phyloP scores from a whole-genome alignment of 2,113 vertebrate genomes.

The Thinocorus orbignyianus region DNA sequence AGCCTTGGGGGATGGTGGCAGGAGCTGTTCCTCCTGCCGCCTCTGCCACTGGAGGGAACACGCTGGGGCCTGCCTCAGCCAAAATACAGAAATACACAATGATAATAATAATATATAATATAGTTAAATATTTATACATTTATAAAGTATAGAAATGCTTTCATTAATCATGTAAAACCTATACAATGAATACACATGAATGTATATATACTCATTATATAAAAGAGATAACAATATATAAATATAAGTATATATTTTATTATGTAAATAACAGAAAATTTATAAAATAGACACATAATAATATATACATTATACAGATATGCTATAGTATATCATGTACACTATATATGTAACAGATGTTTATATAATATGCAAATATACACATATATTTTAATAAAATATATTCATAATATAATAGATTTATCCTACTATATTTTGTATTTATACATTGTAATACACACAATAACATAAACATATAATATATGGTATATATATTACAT shows the following conservation, averaged over 20 bases:
- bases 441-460: not conserved
- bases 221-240: not conserved
- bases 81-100: fast-evolving
- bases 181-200: not conserved
- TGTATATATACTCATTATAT: not conserved
- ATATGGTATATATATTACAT: not conserved
- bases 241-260: not conserved
- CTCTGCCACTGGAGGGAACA: not conserved
- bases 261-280: not conserved
- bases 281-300: not conserved
- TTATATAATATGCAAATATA: not conserved
- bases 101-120: too few species aligned
- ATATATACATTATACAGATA: not conserved
- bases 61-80: fast-evolving
- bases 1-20: fast-evolving
- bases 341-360: not conserved
- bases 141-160: not conserved
- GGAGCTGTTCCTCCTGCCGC: not conserved
- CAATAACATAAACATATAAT: not conserved
- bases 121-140: not conserved
- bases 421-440: not conserved
- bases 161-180: not conserved
- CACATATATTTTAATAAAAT: not conserved
- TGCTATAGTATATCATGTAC: not conserved
- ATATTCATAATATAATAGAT: not conserved